Conservation (phyloP, 2,888 invertebrate genomes). For the Prosopocoilus inquinatus region DNA sequence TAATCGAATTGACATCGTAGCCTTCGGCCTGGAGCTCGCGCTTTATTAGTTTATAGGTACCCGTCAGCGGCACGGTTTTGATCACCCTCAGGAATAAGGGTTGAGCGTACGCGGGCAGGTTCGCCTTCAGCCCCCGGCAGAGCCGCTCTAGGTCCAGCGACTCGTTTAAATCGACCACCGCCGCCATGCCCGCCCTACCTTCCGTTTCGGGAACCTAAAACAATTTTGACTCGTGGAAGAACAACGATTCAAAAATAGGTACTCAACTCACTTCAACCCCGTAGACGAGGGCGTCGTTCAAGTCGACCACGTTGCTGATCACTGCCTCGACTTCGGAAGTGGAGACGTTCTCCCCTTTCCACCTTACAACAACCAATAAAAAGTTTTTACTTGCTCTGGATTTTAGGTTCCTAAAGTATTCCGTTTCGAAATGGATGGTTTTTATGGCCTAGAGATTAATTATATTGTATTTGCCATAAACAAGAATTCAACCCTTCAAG, state of each 20-base stretch:
- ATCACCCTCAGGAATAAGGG: slow-evolving; percentile 85
- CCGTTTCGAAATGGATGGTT: too few relatives aligned
- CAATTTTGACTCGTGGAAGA: background rate
- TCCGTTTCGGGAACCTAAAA: slow-evolving; percentile 71
- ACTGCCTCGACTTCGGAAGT: slow-evolving; percentile 94
- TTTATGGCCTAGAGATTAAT: too few relatives aligned
- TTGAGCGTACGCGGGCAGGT: slow-evolving; percentile 81
- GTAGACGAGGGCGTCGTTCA: slow-evolving; percentile 77
- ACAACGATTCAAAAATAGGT: background rate
- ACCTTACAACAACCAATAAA: slow-evolving; percentile 46
- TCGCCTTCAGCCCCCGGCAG: slow-evolving; percentile 63
- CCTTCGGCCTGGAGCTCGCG: slow-evolving; percentile 81
- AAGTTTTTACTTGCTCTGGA: too few relatives aligned
- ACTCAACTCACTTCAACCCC: slow-evolving; percentile 76
- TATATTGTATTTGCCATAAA: too few relatives aligned
- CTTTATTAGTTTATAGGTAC: slow-evolving; percentile 93
- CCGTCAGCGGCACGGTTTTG: slow-evolving; percentile 74
- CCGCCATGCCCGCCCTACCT: slow-evolving; percentile 93
- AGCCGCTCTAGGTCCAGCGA: slow-evolving; percentile 60
- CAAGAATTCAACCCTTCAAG: too few relatives aligned
- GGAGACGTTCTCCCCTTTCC: slow-evolving; percentile 97
- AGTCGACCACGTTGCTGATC: slow-evolving; percentile 71
- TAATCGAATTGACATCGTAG: slow-evolving; percentile 70
- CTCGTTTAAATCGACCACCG: slow-evolving; percentile 71
- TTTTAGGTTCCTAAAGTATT: too few relatives aligned